phyloP scores from a whole-genome alignment of 2,113 vertebrate genomes.

The Grammomys surdaster region DNA sequence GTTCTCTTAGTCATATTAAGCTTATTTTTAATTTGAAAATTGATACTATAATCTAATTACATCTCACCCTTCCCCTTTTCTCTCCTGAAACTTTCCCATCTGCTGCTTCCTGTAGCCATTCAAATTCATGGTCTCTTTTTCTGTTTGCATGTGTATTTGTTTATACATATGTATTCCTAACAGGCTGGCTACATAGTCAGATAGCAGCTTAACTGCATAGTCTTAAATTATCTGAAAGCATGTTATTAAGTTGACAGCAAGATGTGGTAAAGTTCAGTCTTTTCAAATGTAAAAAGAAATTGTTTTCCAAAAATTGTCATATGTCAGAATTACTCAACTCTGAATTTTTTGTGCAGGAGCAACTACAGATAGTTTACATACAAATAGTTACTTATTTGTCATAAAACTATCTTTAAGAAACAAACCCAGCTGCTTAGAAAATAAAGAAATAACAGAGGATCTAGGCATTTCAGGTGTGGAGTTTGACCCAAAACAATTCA shows the following conservation, averaged over 20 bases:
- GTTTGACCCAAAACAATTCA: not conserved
- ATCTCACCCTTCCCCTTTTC: not conserved
- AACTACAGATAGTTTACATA: not conserved
- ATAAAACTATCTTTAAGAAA: constrained; percentile 19
- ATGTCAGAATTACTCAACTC: not conserved
- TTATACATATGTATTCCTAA: not conserved
- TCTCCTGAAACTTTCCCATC: not conserved
- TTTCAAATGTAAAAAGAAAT: not conserved
- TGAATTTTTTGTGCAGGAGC: not conserved
- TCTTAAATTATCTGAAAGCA: not conserved
- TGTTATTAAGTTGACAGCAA: not conserved
- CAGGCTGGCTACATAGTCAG: not conserved
- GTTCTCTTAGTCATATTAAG: not conserved
- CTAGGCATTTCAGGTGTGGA: not conserved
- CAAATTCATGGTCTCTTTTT: not conserved
- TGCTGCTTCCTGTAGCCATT: not conserved
- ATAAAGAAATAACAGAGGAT: not conserved
- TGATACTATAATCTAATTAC: not conserved
- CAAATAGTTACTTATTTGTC: not conserved
- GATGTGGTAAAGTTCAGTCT: not conserved
- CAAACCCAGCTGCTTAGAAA: not conserved
- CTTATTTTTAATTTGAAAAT: not conserved
- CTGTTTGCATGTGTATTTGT: not conserved
- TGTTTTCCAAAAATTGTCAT: not conserved
- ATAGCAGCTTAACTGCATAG: not conserved